Conservation (phyloP, 2,888 invertebrate genomes). For the Strigamia transsilvanica region DNA sequence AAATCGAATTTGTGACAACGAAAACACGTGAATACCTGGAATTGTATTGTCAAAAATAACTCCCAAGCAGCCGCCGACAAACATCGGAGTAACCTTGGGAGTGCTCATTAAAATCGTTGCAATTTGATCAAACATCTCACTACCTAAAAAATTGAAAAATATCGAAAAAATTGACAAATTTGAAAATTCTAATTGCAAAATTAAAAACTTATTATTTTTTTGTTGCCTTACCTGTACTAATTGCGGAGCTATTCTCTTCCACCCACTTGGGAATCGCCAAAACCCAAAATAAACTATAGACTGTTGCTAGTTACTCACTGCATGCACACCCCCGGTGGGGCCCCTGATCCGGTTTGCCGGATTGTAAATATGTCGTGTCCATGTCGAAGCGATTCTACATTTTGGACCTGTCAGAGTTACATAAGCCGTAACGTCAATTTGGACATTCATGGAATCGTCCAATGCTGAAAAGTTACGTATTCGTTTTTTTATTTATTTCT, state of each 20-base stretch:
- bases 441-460: too few species aligned
- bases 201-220: background rate
- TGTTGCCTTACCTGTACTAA: slow-evolving; percentile 40
- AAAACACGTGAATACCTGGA: slow-evolving; percentile 30
- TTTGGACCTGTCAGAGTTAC: too few species aligned
- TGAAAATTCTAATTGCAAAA: background rate
- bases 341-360: too few species aligned
- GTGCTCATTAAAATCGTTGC: slow-evolving; percentile 50
- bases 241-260: background rate
- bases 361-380: too few species aligned
- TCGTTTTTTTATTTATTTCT: too few species aligned
- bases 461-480: too few species aligned
- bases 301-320: too few species aligned
- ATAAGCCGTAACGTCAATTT: too few species aligned
- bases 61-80: slow-evolving; percentile 52
- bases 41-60: slow-evolving; percentile 53
- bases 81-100: slow-evolving; percentile 51
- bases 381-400: too few species aligned
- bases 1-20: too few species aligned
- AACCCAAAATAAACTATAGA: slow-evolving; percentile 87
- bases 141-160: slow-evolving; percentile 23
- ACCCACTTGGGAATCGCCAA: slow-evolving; percentile 65
- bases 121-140: slow-evolving; percentile 41
- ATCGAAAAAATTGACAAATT: too few species aligned
- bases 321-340: too few species aligned